Evolutionary conservation across 2,888 invertebrate species (phyloP).

Genomic region (Cryptops parisi): DNA sequence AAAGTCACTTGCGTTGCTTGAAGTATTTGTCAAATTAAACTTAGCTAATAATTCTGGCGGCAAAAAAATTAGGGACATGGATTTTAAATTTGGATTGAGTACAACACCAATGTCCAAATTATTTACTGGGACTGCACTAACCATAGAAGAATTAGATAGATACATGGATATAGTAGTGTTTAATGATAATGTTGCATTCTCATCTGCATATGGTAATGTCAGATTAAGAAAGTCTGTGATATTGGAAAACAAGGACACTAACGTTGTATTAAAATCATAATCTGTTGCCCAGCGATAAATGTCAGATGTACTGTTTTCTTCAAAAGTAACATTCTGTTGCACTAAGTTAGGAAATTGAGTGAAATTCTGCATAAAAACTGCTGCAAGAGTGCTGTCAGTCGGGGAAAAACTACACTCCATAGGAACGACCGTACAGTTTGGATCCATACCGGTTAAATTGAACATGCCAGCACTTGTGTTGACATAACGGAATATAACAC

Average conservation of each 20-base stretch:
- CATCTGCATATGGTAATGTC: neutral
- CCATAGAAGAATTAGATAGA: neutral
- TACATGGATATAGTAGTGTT: constrained; percentile 1
- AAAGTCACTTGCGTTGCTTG: constrained; percentile 4
- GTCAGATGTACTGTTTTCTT: too few relatives aligned
- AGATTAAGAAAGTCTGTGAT: neutral
- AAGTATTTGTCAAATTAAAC: neutral
- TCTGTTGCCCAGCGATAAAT: neutral
- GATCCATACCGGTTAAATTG: constrained; percentile 5
- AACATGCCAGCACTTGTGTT: constrained; percentile 6
- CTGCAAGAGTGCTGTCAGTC: neutral
- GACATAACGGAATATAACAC: neutral
- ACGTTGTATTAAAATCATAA: neutral
- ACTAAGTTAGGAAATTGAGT: neutral
- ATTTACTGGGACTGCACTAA: neutral
- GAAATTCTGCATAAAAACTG: neutral
- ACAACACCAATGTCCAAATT: neutral
- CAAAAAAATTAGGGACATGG: constrained; percentile 9
- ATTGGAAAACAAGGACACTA: neutral
- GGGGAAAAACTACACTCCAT: neutral
- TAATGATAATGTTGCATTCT: too few relatives aligned
- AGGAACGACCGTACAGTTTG: constrained; percentile 2
- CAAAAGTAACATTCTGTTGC: too few relatives aligned
- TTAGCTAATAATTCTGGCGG: constrained; percentile 12
- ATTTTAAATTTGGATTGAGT: constrained; percentile 5